Conservation (phyloP, 2,888 invertebrate species). For the Pammene aurita region DNA sequence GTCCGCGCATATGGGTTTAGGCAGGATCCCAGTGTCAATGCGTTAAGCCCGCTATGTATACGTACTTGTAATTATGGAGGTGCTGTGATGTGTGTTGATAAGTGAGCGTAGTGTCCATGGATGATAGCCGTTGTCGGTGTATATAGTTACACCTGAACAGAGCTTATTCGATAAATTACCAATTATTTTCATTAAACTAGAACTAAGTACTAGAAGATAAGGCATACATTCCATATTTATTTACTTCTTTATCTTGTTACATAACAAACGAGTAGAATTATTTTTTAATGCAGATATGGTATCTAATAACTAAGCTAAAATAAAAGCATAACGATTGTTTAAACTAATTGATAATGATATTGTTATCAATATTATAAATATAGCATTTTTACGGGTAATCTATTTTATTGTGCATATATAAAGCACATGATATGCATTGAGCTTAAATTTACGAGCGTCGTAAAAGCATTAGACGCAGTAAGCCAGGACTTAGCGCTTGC, state of each 20-base stretch:
- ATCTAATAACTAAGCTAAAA: background rate
- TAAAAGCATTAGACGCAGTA: constrained; percentile 76
- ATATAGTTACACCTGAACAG: background rate
- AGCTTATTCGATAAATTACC: background rate
- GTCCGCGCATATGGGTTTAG: constrained; percentile 46
- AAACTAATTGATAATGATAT: background rate
- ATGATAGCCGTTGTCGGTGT: background rate
- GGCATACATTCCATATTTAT: too few species aligned
- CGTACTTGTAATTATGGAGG: constrained; percentile 29
- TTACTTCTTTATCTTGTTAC: too few species aligned
- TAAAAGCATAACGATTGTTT: background rate
- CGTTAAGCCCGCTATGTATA: constrained; percentile 38
- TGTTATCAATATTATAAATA: background rate
- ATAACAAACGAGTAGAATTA: too few species aligned
- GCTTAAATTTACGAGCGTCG: constrained; percentile 72
- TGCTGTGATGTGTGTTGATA: constrained; percentile 14
- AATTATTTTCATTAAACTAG: background rate
- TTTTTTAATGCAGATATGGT: background rate
- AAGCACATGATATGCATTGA: constrained; percentile 65
- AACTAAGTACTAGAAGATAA: too few species aligned
- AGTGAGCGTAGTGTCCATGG: background rate
- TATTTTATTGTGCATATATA: constrained; percentile 66
- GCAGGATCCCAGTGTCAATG: constrained; percentile 42
- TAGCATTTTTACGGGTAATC: constrained; percentile 46
- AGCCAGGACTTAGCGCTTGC: constrained; percentile 66